Evolutionary conservation across 2,113 vertebrate genomes (phyloP).

Genomic region (Dendropsophus ebraccatus): DNA sequence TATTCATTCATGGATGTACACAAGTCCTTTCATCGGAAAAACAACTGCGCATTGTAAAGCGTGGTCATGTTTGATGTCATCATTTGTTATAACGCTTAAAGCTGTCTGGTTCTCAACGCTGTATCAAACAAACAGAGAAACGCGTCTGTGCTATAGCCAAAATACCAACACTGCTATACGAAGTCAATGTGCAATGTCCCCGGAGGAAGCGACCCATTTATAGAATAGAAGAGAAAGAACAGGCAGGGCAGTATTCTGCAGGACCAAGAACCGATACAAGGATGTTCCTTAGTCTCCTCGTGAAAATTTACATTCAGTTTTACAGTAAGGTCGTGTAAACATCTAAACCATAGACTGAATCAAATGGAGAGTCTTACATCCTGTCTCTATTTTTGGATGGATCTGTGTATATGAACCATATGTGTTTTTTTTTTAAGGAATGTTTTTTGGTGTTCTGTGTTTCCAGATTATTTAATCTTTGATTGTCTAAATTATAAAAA

Average conservation of each 20-base stretch:
- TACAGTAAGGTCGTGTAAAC: slow-evolving; percentile 8
- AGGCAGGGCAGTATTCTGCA: neutral
- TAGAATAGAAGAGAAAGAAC: neutral
- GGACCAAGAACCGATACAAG: slow-evolving; percentile 10
- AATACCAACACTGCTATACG: slow-evolving; percentile 2
- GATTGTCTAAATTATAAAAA: neutral
- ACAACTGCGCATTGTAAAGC: slow-evolving; percentile 17
- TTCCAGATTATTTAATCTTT: neutral
- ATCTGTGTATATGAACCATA: slow-evolving; percentile 20
- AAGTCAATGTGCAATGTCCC: slow-evolving; percentile 22
- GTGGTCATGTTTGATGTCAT: slow-evolving; percentile 19
- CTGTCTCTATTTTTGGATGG: slow-evolving; percentile 16
- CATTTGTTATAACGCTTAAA: slow-evolving; percentile 7
- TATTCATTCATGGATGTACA: slow-evolving; percentile 4
- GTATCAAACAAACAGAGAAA: slow-evolving; percentile 44
- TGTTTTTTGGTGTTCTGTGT: neutral
- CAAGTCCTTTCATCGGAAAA: slow-evolving; percentile 27
- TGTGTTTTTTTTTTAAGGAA: too few relatives aligned
- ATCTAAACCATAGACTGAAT: neutral
- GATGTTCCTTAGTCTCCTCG: neutral
- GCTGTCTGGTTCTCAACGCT: slow-evolving; percentile 23
- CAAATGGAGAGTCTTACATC: neutral
- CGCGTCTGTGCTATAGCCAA: slow-evolving; percentile 15
- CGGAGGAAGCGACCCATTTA: slow-evolving; percentile 11
- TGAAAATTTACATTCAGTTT: slow-evolving; percentile 19